Base-by-base conservation (phyloP, 1,140 invertebrate species). In the Bombus pyrosoma region DNA sequence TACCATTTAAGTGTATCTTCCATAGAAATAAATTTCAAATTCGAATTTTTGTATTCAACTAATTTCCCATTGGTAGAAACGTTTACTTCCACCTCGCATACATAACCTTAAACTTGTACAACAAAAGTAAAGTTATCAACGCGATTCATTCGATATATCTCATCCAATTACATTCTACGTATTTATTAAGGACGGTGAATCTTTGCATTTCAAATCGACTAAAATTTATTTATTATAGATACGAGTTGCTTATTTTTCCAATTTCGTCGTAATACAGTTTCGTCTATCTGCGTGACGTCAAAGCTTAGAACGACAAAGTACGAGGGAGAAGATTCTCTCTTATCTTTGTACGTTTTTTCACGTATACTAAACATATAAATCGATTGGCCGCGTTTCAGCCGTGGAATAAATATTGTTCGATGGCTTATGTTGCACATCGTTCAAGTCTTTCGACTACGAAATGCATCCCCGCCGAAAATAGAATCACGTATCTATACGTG, bases 391-490 rank as follows among this genome's bases (percentile, higher is more conserved):
- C 66, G 47, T 72, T 84, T 80, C 83, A 79, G 57, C 8, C n/a
- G 13, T 3, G 4, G 43, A 81, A 81, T 85, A 85, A 85, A 81
- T 81, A 81, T 66, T 85, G 68, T 66, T 81, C 69, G 28, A 4
- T 28, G 53, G 37, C 43, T 82, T 43, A 74, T 34, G 53, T 41
- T 74, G n/a, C 3, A 10, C 72, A 37, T 41, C 69, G 41, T 73
- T 81, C 78, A 74, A 71, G 28, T 9, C 41, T 84, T 79, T 79
- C 83, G 76, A 34, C 57, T 68, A 73, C 68, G 68, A 85, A 66
- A 74, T 71, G 78, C 22, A 81, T 74, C 78, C 69, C 59, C 47
- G 41, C 13, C 69, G 71, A 68, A 74, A 85, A 85, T 85, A 85
- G 83, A 81, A 81, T 74, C 83, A 81, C 41, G 71, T 81, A 53